phyloP scores from a whole-genome alignment of 2,113 vertebrate species.

The Myotis yumanensis region DNA sequence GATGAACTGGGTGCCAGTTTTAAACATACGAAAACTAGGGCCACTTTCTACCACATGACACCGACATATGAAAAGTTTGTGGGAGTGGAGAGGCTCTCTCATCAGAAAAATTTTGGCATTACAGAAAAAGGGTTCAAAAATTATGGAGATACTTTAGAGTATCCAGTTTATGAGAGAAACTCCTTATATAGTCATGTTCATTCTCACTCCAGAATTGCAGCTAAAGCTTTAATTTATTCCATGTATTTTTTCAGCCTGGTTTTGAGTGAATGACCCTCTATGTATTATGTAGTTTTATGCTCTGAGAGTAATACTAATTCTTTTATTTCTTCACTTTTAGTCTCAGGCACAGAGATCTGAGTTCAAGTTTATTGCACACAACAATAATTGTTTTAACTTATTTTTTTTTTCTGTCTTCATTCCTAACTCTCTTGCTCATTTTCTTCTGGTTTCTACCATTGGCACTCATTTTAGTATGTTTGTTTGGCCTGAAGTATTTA shows the following conservation, averaged over 20 bases:
- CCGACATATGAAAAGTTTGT: background rate
- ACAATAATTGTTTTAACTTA: conserved; percentile 20
- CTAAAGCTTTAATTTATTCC: background rate
- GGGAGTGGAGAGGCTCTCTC: background rate
- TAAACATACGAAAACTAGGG: background rate
- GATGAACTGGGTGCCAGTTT: background rate
- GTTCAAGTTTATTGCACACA: background rate
- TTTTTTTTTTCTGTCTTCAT: conserved; percentile 10
- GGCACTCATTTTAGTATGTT: background rate
- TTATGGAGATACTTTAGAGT: background rate
- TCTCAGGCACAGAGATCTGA: background rate
- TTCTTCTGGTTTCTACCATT: background rate
- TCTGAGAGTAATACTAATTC: background rate
- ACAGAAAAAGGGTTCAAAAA: background rate
- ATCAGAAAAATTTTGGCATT: background rate
- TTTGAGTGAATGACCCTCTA: background rate
- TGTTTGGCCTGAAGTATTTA: background rate
- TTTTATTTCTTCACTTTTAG: conserved; percentile 41
- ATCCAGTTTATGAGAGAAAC: background rate
- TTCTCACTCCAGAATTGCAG: background rate
- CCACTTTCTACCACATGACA: background rate
- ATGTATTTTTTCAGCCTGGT: background rate
- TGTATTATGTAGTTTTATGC: background rate
- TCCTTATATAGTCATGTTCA: background rate
- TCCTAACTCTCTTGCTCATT: background rate